Evolutionary conservation across 2,888 invertebrate genomes (phyloP), one percentile per base, ranked within the genome.

Genomic region (Tribolium freemani): DNA sequence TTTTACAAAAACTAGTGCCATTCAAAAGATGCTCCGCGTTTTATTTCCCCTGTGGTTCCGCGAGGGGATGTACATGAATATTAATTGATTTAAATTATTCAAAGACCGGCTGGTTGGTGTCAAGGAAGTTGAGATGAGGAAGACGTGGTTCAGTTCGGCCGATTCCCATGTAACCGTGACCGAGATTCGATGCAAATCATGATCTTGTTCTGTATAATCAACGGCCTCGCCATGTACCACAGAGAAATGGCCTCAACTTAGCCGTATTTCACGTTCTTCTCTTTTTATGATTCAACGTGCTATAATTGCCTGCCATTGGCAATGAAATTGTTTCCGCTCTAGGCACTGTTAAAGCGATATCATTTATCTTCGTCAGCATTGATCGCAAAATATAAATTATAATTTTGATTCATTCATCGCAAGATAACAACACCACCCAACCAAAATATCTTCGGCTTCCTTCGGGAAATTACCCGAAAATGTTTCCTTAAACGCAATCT

Each of bases 181-280:
- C 76, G 74, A 76, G 57, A 73, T 76, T 74, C 54, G 51, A 63
- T 68, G 53, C 64, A 64, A 64, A 72, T 72, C 72, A 68, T 67
- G 73, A 71, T 73, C 75, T 73, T 72, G 71, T 73, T 73, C 68
- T 53, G 30, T 60, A 72, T 63, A 48, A 68, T 30, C 48, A 38
- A 58, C 50, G 21, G 20, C 60, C 54, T 69, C 45, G 69, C 38
- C 9, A 11, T 48, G 11, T 48, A 26, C 48, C 60, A 48, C 64
- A 64, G 53, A 64, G 54, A 64, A 64, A 64, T 64, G 64, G 38
- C 64, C 64, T 64, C 16, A 64, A 13, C 44, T 38, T 31, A 1
- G n/a, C 38, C 20, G 10, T 64, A 53, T 64, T 64, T 44, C 53
- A 64, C 21, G 64, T 53, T 64, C 64, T 54, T 54, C 53, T 48